phyloP scores from a whole-genome alignment of 2,797 vertebrate species.

The Crenichthys baileyi region DNA sequence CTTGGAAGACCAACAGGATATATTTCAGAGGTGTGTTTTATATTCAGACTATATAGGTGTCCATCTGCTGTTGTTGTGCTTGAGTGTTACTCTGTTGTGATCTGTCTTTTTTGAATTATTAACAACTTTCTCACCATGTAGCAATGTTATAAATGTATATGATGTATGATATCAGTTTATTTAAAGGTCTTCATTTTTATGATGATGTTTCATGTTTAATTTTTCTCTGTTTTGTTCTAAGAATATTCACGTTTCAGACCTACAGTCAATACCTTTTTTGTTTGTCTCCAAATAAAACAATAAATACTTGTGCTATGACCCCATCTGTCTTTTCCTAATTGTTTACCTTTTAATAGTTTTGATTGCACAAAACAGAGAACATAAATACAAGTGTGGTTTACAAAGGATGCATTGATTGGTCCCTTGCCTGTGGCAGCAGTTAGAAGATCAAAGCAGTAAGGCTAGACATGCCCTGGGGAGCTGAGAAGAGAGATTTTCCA shows the following conservation, averaged over 20 bases:
- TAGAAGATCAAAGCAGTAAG: constrained; percentile 39
- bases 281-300: neutral
- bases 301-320: neutral
- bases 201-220: neutral
- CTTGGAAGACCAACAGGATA: constrained; percentile 16
- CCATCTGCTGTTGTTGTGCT: neutral
- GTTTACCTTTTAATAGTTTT: constrained; percentile 12
- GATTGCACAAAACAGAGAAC: neutral
- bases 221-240: neutral
- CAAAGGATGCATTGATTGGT: constrained; percentile 12
- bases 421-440: constrained; percentile 20
- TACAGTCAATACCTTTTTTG: neutral
- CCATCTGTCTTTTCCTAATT: constrained; percentile 2
- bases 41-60: neutral
- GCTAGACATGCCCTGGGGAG: constrained; percentile 32
- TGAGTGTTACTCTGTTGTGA: neutral
- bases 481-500: constrained; percentile 44
- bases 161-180: neutral
- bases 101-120: neutral
- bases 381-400: constrained; percentile 17
- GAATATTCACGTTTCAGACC: neutral
- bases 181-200: neutral
- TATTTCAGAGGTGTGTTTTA: constrained; percentile 6
- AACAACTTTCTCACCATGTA: neutral
- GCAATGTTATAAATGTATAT: neutral